Evolutionary conservation across 2,797 vertebrate genomes (phyloP).

Genomic region (Pristis pectinata): DNA sequence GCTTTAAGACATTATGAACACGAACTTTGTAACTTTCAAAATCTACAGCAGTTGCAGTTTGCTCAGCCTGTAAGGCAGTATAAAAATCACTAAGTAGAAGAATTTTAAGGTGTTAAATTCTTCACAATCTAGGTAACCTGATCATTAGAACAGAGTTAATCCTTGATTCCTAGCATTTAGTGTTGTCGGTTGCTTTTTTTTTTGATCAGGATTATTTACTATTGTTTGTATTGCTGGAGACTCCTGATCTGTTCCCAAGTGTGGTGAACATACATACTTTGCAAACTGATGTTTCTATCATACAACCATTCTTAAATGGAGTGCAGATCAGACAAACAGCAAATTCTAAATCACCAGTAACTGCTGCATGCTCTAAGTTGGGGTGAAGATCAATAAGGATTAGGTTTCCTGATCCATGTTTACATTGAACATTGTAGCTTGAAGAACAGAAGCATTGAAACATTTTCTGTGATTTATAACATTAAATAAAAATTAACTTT

Average conservation of each 20-base stretch:
- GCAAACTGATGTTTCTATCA: not conserved
- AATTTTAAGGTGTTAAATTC: not conserved
- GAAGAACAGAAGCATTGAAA: not conserved
- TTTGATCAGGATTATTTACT: not conserved
- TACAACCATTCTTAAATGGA: not conserved
- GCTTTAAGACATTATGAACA: conserved; percentile 94
- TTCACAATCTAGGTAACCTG: not conserved
- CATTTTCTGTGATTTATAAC: not conserved
- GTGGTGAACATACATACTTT: not conserved
- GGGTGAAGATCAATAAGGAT: not conserved
- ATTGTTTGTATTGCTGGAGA: not conserved
- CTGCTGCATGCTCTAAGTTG: not conserved
- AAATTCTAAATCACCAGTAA: not conserved
- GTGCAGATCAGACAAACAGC: not conserved
- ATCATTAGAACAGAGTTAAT: not conserved
- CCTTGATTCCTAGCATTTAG: not conserved
- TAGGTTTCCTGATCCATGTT: not conserved
- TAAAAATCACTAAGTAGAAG: conserved; percentile 1
- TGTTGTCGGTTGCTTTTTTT: not conserved
- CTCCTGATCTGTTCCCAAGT: not conserved
- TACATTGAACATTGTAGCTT: not conserved
- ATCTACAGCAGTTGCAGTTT: conserved; percentile 67
- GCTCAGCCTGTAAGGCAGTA: conserved; percentile 67
- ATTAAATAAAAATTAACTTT: not conserved
- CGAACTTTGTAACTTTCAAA: conserved; percentile 95